Conservation (phyloP, 2,888 invertebrate genomes). For the Drosophila anceps region DNA sequence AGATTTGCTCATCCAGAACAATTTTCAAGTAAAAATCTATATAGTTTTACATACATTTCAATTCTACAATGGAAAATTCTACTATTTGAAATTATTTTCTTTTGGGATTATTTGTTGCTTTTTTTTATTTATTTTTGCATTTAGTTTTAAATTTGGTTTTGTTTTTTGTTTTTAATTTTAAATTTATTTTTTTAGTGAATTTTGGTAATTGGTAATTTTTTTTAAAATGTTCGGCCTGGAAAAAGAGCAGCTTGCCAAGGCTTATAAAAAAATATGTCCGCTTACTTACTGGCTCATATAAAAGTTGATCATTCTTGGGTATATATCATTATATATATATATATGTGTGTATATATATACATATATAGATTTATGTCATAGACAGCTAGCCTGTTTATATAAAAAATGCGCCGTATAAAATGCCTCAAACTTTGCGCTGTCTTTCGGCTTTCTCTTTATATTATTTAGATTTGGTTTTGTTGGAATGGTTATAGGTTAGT, state of each 20-base stretch:
- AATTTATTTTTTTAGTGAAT: slow-evolving; percentile 32
- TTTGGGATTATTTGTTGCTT: slow-evolving; percentile 31
- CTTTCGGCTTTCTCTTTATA: slow-evolving; percentile 30
- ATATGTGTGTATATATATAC: slow-evolving; percentile 14
- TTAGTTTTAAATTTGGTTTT: slow-evolving; percentile 31
- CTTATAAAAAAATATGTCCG: slow-evolving; percentile 78
- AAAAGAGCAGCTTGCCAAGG: slow-evolving; percentile 74
- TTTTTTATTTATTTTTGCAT: slow-evolving; percentile 31
- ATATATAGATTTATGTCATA: slow-evolving; percentile 53
- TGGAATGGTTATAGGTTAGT: slow-evolving; percentile 60
- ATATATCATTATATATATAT: slow-evolving; percentile 51
- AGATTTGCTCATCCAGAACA: slow-evolving; percentile 38
- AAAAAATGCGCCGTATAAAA: slow-evolving; percentile 79
- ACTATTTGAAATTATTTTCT: slow-evolving; percentile 68
- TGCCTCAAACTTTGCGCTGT: slow-evolving; percentile 65
- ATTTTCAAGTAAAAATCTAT: slow-evolving; percentile 71
- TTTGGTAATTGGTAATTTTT: slow-evolving; percentile 66
- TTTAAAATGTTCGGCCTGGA: slow-evolving; percentile 73
- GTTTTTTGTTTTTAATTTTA: slow-evolving; percentile 5
- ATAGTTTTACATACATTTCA: slow-evolving; percentile 70
- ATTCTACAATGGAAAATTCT: slow-evolving; percentile 75
- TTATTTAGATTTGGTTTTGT: slow-evolving; percentile 41
- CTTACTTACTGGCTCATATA: slow-evolving; percentile 79
- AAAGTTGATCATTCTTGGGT: slow-evolving; percentile 61
- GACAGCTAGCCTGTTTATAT: slow-evolving; percentile 73